Percentiles rank a stretch among this genome's conserved stretches.
These are phyloP conservation scores for Phylloscopus collybita DNA, from an alignment of 2,797 vertebrate genomes.

Conservation along the genomic window DNA sequence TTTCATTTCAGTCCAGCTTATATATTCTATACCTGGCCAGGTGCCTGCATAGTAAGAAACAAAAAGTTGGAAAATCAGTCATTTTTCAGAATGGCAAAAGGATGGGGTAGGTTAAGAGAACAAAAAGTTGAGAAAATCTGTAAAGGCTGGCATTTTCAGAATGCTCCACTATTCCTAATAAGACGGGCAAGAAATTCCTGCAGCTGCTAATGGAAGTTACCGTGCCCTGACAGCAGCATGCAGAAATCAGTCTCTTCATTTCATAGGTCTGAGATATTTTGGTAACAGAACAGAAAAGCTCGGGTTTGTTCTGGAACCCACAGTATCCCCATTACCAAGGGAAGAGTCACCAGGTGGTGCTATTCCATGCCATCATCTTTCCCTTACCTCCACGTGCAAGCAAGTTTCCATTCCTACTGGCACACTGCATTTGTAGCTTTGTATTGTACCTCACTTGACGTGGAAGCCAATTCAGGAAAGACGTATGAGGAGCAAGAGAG, in stretches of 20 bases:
- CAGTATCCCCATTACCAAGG: neutral
- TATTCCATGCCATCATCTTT: neutral
- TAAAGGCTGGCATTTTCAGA: neutral
- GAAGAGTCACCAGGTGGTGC: neutral
- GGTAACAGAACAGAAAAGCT: neutral
- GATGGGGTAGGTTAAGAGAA: neutral
- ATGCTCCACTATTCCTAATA: neutral
- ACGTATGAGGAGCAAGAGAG: neutral
- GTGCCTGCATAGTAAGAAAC: neutral
- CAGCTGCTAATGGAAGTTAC: neutral
- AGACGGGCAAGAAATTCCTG: neutral
- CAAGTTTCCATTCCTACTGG: neutral
- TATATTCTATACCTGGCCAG: neutral
- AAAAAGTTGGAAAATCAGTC: neutral
- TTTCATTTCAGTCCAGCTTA: neutral
- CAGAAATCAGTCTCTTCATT: neutral
- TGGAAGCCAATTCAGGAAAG: neutral
- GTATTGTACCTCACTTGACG: rapidly evolving
- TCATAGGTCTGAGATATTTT: neutral
- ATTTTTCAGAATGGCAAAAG: neutral
- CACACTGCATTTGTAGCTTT: rapidly evolving
- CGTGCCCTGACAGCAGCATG: neutral
- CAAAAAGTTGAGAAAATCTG: neutral
- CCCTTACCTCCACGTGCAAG: neutral
- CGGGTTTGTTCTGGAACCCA: neutral